Evolutionary conservation across 2,797 vertebrate genomes (phyloP), one percentile per base, ranked within the genome.

Genomic region (Chaetophractus vellerosus): DNA sequence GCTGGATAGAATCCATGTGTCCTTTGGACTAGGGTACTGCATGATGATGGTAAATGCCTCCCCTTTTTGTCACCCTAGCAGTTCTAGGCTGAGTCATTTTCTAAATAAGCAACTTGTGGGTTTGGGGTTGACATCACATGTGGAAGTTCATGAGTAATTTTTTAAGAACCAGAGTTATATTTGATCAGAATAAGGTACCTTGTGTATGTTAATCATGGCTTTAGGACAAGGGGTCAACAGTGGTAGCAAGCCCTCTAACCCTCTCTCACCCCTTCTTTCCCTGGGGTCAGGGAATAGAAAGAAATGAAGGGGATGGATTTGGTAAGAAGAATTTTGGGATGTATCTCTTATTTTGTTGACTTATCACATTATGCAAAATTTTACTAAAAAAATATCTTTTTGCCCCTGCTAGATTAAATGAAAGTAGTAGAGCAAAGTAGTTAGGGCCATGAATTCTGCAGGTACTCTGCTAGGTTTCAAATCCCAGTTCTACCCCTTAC

Each of bases 41-140:
- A 64, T 95, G 90, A 92, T 63, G 88, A 68, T 94, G 86, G 82
- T 88, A 94, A 95, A 88, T 48, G 55, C 94, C 94, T 93, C 89
- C 91, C 68, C 31, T 41, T 95, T 95, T 50, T 92, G 93, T 96
- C 92, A 89, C 90, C 85, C 85, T 76, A 87, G 83, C 75, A 96
- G 93, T 97, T 96, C 88, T 66, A 81, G 85, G 81, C 81, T 98
- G 97, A 98, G 95, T 98, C 96, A 97, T 95, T 96, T 97, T 97
- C 96, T 97, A 97, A 97, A 97, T 97, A 96, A 97, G 88, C 68
- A 76, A 74, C 36, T 93, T 90, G 94, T 89, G 95, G 95, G 69
- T 97, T 97, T 93, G 69, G 93, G 76, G 94, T 83, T 98, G 96
- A 97, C 93, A 96, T 97, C 90, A 97, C 91, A 94, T 95, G 93